Conservation (phyloP, 2,797 vertebrate species). For the Zenarchopterus dispar region DNA sequence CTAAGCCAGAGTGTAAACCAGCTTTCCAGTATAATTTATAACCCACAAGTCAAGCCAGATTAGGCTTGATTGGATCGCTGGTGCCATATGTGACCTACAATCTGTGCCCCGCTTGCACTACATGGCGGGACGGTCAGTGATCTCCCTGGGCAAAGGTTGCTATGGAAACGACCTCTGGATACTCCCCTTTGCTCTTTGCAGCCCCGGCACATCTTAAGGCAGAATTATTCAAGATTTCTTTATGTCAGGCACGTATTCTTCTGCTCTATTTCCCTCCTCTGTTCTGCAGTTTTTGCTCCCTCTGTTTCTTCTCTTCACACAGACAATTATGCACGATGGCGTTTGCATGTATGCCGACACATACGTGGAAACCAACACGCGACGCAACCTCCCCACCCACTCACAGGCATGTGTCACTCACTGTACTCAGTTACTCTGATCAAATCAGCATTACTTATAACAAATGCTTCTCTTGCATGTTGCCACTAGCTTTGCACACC, state of each 20-base stretch:
- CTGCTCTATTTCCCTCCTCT: slow-evolving; percentile 83
- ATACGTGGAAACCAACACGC: slow-evolving; percentile 14
- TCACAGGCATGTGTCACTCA: slow-evolving; percentile 5
- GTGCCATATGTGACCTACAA: slow-evolving; percentile 88
- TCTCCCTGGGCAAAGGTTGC: slow-evolving; percentile 84
- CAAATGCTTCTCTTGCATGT: background rate
- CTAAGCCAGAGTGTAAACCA: slow-evolving; percentile 71
- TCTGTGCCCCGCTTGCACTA: slow-evolving; percentile 70
- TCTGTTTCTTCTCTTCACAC: slow-evolving; percentile 38
- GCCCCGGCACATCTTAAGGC: slow-evolving; percentile 72
- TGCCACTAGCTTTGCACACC: slow-evolving; percentile 1
- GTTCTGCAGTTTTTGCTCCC: slow-evolving; percentile 41
- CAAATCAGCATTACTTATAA: slow-evolving; percentile 3
- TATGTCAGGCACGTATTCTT: slow-evolving; percentile 73
- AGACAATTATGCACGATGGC: slow-evolving; percentile 33
- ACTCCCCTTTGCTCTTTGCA: slow-evolving; percentile 63
- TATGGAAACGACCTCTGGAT: slow-evolving; percentile 87
- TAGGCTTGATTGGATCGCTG: slow-evolving; percentile 77
- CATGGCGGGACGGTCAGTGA: slow-evolving; percentile 74
- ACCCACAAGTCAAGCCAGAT: slow-evolving; percentile 83
- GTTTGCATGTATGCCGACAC: slow-evolving; percentile 34
- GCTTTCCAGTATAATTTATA: slow-evolving; percentile 81
- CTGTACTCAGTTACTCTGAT: slow-evolving; percentile 1
- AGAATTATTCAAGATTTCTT: slow-evolving; percentile 77
- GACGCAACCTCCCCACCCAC: background rate